Conservation (phyloP, 2,113 vertebrate species). For the Macaca mulatta region DNA sequence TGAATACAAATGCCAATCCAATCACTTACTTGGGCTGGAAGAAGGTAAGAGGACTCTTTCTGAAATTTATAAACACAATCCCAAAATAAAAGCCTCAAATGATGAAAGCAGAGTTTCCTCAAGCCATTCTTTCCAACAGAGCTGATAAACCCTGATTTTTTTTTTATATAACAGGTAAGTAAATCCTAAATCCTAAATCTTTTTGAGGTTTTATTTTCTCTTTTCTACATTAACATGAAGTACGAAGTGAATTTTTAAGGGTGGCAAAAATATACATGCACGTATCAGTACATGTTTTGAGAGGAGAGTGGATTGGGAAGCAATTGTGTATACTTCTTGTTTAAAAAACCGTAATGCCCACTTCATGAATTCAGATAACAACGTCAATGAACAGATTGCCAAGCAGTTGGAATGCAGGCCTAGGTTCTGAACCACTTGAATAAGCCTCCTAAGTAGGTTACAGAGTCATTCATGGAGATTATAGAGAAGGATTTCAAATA, state of each 20-base stretch:
- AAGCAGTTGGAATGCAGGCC: neutral
- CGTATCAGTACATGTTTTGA: neutral
- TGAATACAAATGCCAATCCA: neutral
- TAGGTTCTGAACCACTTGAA: neutral
- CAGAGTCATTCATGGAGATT: constrained; percentile 43
- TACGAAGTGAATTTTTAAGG: constrained; percentile 27
- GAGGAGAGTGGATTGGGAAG: neutral
- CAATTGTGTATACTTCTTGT: neutral
- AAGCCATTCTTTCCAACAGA: neutral
- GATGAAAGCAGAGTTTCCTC: neutral
- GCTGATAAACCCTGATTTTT: neutral
- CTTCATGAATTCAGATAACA: neutral
- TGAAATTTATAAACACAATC: neutral
- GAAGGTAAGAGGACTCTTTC: neutral
- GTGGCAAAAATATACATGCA: neutral
- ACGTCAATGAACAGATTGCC: neutral
- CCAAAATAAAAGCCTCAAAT: constrained; percentile 33
- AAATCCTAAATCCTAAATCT: neutral
- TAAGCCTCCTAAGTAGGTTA: neutral
- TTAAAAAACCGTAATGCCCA: neutral
- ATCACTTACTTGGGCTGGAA: neutral
- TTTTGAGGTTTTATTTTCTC: neutral
- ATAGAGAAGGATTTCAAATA: constrained; percentile 13
- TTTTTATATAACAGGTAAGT: neutral
- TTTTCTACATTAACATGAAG: neutral